Conservation (phyloP, 2,113 vertebrate genomes). For the Pseudopodoces humilis region DNA sequence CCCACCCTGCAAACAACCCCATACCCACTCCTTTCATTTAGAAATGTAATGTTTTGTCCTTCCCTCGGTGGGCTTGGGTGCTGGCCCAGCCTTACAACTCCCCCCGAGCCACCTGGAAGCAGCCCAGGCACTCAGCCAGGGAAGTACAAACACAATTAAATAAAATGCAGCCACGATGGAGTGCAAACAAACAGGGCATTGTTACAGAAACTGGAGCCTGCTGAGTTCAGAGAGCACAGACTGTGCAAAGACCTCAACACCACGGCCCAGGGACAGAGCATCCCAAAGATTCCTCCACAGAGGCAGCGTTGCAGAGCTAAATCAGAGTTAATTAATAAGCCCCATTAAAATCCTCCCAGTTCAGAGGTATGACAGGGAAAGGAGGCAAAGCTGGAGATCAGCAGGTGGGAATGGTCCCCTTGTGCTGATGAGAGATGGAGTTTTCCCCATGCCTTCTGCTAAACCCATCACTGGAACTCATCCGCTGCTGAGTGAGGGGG, state of each 20-base stretch:
- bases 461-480: slow-evolving; percentile 26
- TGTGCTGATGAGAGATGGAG: not conserved
- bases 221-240: not conserved
- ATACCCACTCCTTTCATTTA: not conserved
- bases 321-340: not conserved
- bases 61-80: not conserved
- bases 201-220: not conserved
- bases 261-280: not conserved
- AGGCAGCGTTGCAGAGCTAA: fast-evolving
- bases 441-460: not conserved
- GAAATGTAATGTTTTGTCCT: not conserved
- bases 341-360: not conserved
- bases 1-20: not conserved
- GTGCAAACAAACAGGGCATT: not conserved
- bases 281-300: not conserved
- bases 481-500: not conserved
- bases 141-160: not conserved
- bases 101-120: not conserved
- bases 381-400: not conserved
- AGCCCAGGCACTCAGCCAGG: not conserved
- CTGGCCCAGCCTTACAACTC: not conserved
- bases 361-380: not conserved
- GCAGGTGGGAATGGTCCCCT: not conserved
- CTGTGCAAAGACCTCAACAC: not conserved
- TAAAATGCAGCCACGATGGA: not conserved